phyloP scores from a whole-genome alignment of 2,113 vertebrate genomes.

The crab-eating macaque (Macaca fascicularis) region DNA sequence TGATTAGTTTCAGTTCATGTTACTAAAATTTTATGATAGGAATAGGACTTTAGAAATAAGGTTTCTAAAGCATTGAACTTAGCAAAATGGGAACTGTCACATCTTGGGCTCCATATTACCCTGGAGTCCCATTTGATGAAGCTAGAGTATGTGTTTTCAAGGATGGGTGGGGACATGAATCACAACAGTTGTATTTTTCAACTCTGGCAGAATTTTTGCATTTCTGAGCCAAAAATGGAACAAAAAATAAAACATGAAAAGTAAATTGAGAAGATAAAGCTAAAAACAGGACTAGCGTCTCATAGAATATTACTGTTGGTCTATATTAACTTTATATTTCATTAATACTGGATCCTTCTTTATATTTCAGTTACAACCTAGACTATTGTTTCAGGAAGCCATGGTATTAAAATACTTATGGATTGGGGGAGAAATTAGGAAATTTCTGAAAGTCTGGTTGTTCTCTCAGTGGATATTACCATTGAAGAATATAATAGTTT shows the following conservation, averaged over 20 bases:
- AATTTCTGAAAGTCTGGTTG: not conserved
- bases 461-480: not conserved
- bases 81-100: not conserved
- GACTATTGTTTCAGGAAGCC: not conserved
- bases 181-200: not conserved
- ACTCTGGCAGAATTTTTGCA: not conserved
- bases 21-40: not conserved
- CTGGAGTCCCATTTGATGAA: not conserved
- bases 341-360: not conserved
- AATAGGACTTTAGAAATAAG: not conserved
- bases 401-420: not conserved
- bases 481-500: not conserved
- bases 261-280: not conserved
- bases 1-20: slow-evolving; percentile 21
- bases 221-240: not conserved
- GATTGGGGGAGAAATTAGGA: not conserved
- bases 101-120: not conserved
- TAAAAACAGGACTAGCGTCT: not conserved
- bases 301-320: not conserved
- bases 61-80: not conserved
- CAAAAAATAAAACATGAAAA: not conserved
- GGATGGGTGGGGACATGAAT: not conserved
- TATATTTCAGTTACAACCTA: not conserved
- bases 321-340: not conserved
- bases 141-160: not conserved